These are phyloP conservation scores for Eclectus roratus DNA, from an alignment of 2,113 vertebrate species.

Conservation along the genomic window DNA sequence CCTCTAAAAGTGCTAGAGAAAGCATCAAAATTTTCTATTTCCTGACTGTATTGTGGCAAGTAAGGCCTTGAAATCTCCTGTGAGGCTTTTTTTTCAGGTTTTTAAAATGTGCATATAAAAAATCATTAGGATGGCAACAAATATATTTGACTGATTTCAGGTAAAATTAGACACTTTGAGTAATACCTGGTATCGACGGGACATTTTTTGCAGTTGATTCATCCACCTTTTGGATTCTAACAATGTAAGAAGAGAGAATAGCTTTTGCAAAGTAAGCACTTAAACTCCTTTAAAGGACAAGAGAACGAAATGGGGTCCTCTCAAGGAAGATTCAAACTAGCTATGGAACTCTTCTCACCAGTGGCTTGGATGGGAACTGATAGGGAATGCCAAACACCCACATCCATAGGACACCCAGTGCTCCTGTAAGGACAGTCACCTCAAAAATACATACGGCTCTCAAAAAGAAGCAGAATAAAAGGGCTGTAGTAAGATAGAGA, in stretches of 20 bases:
- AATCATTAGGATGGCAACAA: not conserved
- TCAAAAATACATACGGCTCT: not conserved
- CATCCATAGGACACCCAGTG: not conserved
- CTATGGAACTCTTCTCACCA: not conserved
- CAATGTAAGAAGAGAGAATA: not conserved
- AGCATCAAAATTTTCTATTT: not conserved
- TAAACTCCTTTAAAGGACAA: not conserved
- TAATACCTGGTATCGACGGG: not conserved
- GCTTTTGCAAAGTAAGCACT: not conserved
- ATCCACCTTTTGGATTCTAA: not conserved
- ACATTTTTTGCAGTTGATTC: not conserved
- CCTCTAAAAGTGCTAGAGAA: not conserved
- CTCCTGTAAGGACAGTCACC: not conserved
- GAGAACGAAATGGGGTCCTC: not conserved
- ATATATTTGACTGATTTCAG: not conserved
- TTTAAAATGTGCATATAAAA: not conserved
- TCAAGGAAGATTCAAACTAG: not conserved
- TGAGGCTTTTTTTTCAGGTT: not conserved
- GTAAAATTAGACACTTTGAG: not conserved
- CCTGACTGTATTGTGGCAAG: not conserved
- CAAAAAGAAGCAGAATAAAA: not conserved
- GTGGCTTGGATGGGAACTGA: not conserved
- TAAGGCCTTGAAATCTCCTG: not conserved
- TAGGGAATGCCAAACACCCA: not conserved
- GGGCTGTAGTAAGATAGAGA: not conserved